These are phyloP conservation scores for Muricea muricata DNA, from an alignment of 92 coral and sea anemone species.

Conservation along the genomic window DNA sequence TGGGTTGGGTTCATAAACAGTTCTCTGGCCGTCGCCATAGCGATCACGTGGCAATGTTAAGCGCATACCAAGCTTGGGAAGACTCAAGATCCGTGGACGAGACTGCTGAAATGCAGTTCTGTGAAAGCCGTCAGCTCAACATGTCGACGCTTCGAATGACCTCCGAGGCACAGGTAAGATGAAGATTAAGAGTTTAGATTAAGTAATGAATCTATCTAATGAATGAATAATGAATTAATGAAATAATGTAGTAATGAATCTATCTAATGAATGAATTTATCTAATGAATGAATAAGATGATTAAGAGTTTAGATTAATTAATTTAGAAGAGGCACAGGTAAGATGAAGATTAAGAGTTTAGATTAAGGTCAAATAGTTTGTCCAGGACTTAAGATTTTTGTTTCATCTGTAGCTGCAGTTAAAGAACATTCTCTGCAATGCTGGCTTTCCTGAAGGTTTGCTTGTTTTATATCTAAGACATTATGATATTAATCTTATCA, in stretches of 20 bases:
- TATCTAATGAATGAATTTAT: too few species aligned
- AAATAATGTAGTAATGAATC: too few species aligned
- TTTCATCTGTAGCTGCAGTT: conserved; percentile 79
- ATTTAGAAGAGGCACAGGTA: too few species aligned
- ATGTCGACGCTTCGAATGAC: conserved; percentile 93
- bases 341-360: too few species aligned
- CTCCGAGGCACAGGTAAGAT: conserved; percentile 83
- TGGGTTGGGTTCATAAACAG: conserved; percentile 99
- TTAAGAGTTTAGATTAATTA: too few species aligned
- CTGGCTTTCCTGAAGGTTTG: conserved; percentile 97
- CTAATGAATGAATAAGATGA: too few species aligned
- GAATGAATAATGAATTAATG: too few species aligned
- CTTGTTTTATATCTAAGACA: neutral
- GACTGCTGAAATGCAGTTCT: conserved; percentile 79
- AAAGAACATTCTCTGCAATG: conserved; percentile 87
- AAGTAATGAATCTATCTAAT: too few species aligned
- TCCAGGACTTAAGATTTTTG: neutral
- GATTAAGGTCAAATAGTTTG: too few species aligned
- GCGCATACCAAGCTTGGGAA: conserved; percentile 99
- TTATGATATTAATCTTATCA: too few species aligned
- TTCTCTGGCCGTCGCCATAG: conserved; percentile 98
- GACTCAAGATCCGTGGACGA: conserved; percentile 96
- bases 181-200: neutral
- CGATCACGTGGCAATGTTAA: conserved; percentile 94
- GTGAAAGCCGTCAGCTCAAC: conserved; percentile 87